These are phyloP conservation scores for Eriocheir sinensis DNA, from an alignment of 1,140 invertebrate species.

Conservation along the genomic window DNA sequence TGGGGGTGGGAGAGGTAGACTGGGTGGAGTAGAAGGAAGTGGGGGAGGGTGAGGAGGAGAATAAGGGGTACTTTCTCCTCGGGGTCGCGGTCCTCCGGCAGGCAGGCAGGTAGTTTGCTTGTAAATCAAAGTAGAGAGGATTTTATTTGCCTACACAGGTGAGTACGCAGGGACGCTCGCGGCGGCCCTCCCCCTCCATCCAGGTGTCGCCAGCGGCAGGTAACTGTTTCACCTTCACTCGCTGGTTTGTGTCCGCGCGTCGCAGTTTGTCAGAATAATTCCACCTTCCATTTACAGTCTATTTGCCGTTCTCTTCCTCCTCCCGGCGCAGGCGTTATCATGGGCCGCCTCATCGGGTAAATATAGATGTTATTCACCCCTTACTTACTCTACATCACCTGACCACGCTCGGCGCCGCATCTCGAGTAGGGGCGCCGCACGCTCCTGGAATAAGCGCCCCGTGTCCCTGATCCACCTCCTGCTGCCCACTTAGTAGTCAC, in stretches of 20 bases:
- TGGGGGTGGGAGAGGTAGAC: too few relatives aligned
- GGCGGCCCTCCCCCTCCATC: not conserved
- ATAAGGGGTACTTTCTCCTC: conserved; percentile 23
- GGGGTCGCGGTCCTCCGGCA: not conserved
- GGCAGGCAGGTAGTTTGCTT: conserved; percentile 6
- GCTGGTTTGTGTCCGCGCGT: not conserved
- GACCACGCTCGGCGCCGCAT: not conserved
- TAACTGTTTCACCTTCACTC: not conserved
- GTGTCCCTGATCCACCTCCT: conserved; percentile 19
- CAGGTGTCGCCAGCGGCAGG: not conserved
- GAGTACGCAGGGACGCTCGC: not conserved
- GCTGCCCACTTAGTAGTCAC: not conserved
- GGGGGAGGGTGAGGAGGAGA: too few relatives aligned
- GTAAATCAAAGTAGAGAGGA: not conserved
- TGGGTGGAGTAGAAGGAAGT: too few relatives aligned
- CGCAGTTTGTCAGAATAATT: conserved; percentile 11
- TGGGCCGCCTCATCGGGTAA: not conserved
- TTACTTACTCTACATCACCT: not conserved
- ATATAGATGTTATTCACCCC: not conserved
- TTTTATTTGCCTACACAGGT: not conserved
- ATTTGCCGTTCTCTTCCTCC: not conserved
- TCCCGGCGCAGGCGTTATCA: not conserved
- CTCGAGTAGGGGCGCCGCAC: not conserved
- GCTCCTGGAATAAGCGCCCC: not conserved
- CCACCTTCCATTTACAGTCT: conserved; percentile 13